These are phyloP conservation scores for Epinephelus fuscoguttatus DNA, from an alignment of 2,113 vertebrate genomes.

Conservation along the genomic window DNA sequence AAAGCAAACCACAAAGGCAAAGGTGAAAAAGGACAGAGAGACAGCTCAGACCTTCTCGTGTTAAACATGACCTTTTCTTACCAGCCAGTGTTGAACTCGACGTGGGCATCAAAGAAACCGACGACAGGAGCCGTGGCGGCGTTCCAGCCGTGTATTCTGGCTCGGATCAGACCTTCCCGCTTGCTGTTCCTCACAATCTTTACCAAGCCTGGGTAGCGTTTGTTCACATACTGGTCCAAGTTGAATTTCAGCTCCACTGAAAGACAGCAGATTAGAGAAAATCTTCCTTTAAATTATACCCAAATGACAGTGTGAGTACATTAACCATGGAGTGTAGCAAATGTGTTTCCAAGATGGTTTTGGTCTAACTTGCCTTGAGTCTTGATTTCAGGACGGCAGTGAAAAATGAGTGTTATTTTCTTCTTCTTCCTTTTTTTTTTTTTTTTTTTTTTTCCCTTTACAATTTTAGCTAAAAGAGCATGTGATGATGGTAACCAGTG, in stretches of 20 bases:
- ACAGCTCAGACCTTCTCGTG: slow-evolving; percentile 9
- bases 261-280: slow-evolving; percentile 54
- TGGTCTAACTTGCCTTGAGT: background rate
- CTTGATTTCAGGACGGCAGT: background rate
- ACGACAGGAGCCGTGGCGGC: slow-evolving; percentile 92
- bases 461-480: background rate
- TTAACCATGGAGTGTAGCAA: slow-evolving; percentile 1
- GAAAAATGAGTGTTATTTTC: background rate
- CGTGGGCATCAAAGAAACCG: slow-evolving; percentile 97
- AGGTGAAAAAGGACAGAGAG: slow-evolving; percentile 47
- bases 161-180: slow-evolving; percentile 96
- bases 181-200: slow-evolving; percentile 95
- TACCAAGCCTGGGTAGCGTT: slow-evolving; percentile 94
- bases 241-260: slow-evolving; percentile 95
- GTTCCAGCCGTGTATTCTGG: slow-evolving; percentile 96
- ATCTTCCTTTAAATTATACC: background rate
- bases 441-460: no score
- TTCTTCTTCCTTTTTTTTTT: no score
- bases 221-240: slow-evolving; percentile 95
- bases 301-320: slow-evolving; percentile 14
- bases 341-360: background rate
- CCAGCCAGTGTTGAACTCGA: slow-evolving; percentile 98
- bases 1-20: slow-evolving; percentile 39
- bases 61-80: slow-evolving; percentile 82
- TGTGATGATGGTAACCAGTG: background rate